Percentiles rank a stretch among this genome's conserved stretches.
These are phyloP conservation scores for Silvanus unidentatus DNA, from an alignment of 2,888 invertebrate species.

Conservation along the genomic window DNA sequence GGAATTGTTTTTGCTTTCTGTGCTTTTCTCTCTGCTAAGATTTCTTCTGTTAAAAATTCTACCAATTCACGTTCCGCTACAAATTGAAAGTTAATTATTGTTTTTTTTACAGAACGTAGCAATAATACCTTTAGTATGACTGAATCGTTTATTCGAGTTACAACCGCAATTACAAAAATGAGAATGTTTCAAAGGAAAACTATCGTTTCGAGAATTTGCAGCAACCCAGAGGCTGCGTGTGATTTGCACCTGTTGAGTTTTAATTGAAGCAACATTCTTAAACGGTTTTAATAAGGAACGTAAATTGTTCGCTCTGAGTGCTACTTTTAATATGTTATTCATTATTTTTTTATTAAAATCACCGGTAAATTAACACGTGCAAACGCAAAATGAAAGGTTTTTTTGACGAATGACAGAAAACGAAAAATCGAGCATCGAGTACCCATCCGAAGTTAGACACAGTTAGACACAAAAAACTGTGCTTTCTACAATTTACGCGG, in stretches of 20 bases:
- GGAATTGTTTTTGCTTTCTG: conserved; percentile 71
- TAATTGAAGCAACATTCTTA: conserved; percentile 34
- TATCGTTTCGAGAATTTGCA: conserved; percentile 47
- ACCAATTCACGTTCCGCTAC: conserved; percentile 80
- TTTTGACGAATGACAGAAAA: conserved; percentile 3
- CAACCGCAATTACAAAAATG: conserved; percentile 66
- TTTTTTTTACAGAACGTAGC: background rate
- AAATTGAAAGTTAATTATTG: conserved; percentile 10
- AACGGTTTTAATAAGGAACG: conserved; percentile 35
- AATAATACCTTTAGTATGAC: conserved; percentile 65
- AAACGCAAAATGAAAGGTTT: background rate
- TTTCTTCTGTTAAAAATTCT: conserved; percentile 90
- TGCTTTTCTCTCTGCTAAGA: conserved; percentile 81
- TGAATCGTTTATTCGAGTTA: conserved; percentile 48
- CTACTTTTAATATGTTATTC: conserved; percentile 63
- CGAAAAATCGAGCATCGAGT: too few species aligned
- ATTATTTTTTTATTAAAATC: conserved; percentile 46
- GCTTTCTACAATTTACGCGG: too few species aligned
- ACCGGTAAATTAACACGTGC: background rate
- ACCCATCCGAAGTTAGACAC: too few species aligned
- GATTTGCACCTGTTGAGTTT: conserved; percentile 55
- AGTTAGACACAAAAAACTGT: too few species aligned
- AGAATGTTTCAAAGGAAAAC: conserved; percentile 50
- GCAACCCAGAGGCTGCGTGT: conserved; percentile 70
- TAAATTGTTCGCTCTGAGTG: conserved; percentile 47